Evolutionary conservation across 2,113 vertebrate species (phyloP).

Genomic region (Ailuropoda melanoleuca): DNA sequence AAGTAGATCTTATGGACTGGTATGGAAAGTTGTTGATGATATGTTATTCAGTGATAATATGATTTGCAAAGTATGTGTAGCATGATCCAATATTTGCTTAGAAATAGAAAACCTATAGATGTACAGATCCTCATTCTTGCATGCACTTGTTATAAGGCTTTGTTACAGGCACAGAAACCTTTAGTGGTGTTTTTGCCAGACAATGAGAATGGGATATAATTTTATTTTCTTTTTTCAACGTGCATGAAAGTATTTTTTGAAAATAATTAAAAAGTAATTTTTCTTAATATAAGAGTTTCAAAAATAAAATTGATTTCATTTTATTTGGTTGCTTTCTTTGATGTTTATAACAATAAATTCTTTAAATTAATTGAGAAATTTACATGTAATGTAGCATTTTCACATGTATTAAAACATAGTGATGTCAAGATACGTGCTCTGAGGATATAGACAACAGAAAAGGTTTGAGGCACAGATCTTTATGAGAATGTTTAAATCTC

Average conservation of each 20-base stretch:
- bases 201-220: not conserved
- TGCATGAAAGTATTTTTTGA: not conserved
- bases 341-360: not conserved
- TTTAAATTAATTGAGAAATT: not conserved
- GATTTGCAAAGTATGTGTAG: not conserved
- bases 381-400: not conserved
- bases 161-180: not conserved
- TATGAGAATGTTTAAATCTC: not conserved
- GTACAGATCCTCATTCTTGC: not conserved
- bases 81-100: not conserved
- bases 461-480: slow-evolving; percentile 1
- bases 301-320: slow-evolving; percentile 15
- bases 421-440: not conserved
- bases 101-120: not conserved
- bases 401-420: not conserved
- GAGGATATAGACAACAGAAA: not conserved
- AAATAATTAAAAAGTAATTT: not conserved
- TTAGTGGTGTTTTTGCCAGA: not conserved
- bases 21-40: not conserved
- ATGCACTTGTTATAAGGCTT: not conserved
- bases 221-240: not conserved
- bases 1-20: not conserved
- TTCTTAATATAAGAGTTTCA: slow-evolving; percentile 28
- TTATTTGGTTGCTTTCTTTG: not conserved
- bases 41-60: not conserved